These are phyloP conservation scores for Sebastes minor DNA, from an alignment of 2,797 vertebrate species.

Conservation along the genomic window DNA sequence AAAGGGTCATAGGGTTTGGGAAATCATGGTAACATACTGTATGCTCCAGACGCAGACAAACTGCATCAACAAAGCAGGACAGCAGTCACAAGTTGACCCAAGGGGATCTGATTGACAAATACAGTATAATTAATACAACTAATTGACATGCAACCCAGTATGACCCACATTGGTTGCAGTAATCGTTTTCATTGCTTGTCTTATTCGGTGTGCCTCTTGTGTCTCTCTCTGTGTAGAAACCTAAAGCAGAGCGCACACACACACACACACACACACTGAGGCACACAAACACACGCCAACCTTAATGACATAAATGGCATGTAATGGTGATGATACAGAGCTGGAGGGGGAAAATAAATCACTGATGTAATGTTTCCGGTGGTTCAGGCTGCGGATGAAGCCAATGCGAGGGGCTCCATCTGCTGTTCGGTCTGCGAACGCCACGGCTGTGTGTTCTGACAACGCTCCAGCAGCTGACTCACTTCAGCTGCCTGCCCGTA, in stretches of 20 bases:
- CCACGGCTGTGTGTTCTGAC: neutral
- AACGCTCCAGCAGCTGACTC: constrained; percentile 44
- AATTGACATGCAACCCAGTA: constrained; percentile 21
- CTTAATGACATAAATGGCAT: constrained; percentile 74
- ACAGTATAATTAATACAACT: constrained; percentile 10
- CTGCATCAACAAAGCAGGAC: neutral
- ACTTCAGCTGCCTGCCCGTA: constrained; percentile 39
- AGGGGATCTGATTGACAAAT: neutral
- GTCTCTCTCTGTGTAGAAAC: neutral
- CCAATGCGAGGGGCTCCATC: constrained; percentile 77
- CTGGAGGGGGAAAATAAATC: constrained; percentile 66
- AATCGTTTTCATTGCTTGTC: neutral
- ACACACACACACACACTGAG: neutral
- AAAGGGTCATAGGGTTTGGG: neutral
- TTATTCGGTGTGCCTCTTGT: neutral
- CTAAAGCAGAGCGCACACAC: neutral
- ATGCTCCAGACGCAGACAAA: constrained; percentile 1
- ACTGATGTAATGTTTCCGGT: constrained; percentile 75
- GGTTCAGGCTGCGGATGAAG: constrained; percentile 11
- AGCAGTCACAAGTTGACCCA: constrained; percentile 16
- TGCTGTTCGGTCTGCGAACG: constrained; percentile 56
- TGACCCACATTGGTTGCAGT: constrained; percentile 8
- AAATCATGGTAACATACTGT: constrained; percentile 27
- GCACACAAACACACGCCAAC: constrained; percentile 18
- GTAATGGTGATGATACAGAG: constrained; percentile 72